Evolutionary conservation across 2,113 vertebrate species (phyloP), one percentile per base, ranked within the genome.

Genomic region (Hemiscyllium ocellatum): DNA sequence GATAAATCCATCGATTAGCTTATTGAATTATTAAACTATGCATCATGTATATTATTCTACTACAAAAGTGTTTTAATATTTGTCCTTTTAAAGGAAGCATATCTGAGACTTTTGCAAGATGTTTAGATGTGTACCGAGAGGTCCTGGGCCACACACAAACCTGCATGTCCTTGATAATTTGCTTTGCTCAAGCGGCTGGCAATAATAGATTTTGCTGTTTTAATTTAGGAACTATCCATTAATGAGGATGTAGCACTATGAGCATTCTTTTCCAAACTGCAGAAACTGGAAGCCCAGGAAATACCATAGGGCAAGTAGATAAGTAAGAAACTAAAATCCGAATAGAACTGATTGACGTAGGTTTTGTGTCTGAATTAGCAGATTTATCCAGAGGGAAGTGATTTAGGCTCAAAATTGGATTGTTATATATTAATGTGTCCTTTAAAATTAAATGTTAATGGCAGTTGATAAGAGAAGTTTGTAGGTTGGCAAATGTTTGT

Each of bases 301-400:
- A 91, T 89, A 24, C 86, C 26, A n/a, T 91, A 91, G 89, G 15
- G 65, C 61, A 91, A 91, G 61, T 12, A 29, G 65, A n/a, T 7
- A 37, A 91, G 89, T 65, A 91, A 91, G 56, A 91, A 91, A 65
- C 66, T 66, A 91, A 72, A 91, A 65, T 33, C 89, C 17, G 17
- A 37, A 65, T 66, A 66, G 89, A 66, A 91, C 33, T 19, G 89
- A n/a, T 33, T 91, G 20, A n/a, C 61, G 52, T 90, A 29, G 12
- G 29, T 4, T 65, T 61, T 2, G 56, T 19, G 26, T 33, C 52
- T n/a, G 56, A 29, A 20, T 91, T 29, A 56, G 56, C 89, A 91
- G 29, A 65, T n/a, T 37, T 37, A 1, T 56, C 33, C 5, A 19
- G 1, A 33, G 89, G 33, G n/a, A n/a, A 91, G n/a, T 61, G 33